These are phyloP conservation scores for Triplophysa siluroides DNA, from an alignment of 2,113 vertebrate genomes.

Conservation along the genomic window DNA sequence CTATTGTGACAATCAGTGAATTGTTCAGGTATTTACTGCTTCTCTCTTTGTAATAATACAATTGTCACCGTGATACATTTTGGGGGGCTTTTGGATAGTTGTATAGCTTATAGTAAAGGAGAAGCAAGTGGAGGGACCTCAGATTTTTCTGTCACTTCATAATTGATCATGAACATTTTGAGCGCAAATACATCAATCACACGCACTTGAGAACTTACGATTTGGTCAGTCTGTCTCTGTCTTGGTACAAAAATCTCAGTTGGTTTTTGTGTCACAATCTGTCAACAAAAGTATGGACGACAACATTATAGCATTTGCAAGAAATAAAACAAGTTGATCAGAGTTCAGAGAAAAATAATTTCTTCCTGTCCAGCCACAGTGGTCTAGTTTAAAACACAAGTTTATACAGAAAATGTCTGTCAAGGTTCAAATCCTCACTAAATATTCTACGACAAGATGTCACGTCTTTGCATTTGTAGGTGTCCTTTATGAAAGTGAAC, in stretches of 20 bases:
- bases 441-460: background rate
- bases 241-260: slow-evolving; percentile 31
- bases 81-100: background rate
- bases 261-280: slow-evolving; percentile 17
- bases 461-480: too few species aligned
- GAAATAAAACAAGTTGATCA: background rate
- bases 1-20: background rate
- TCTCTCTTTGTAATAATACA: background rate
- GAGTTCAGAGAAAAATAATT: background rate
- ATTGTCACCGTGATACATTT: background rate
- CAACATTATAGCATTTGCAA: background rate
- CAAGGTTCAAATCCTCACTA: background rate
- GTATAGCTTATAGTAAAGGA: background rate
- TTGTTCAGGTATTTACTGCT: too few species aligned
- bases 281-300: slow-evolving; percentile 15
- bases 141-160: background rate
- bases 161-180: background rate
- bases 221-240: slow-evolving; percentile 11
- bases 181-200: background rate
- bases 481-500: too few species aligned
- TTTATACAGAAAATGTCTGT: background rate
- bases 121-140: background rate
- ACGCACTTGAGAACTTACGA: background rate
- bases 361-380: background rate
- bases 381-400: too few species aligned